Evolutionary conservation across 2,113 vertebrate genomes (phyloP).

Genomic region (Centropus bengalensis): DNA sequence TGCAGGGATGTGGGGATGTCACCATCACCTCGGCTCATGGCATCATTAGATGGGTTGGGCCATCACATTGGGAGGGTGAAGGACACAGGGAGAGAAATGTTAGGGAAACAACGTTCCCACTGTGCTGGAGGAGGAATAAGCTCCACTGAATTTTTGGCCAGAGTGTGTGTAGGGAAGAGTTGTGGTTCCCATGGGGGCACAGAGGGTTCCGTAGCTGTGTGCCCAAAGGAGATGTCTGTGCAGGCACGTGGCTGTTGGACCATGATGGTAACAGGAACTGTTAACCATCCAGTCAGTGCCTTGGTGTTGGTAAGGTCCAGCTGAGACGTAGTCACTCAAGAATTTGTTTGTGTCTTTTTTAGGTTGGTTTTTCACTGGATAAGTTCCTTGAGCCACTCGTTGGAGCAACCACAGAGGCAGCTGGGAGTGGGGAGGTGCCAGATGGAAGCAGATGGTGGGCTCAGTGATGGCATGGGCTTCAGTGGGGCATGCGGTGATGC

Average conservation of each 20-base stretch:
- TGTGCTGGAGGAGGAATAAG: not conserved
- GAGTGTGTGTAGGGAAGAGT: not conserved
- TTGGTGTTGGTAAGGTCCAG: not conserved
- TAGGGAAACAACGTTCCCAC: not conserved
- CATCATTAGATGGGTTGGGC: not conserved
- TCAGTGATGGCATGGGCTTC: not conserved
- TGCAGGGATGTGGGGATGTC: not conserved
- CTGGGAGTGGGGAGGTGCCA: not conserved
- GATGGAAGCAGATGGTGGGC: fast-evolving
- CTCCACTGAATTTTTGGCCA: not conserved
- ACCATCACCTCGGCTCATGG: not conserved
- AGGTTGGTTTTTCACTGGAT: not conserved
- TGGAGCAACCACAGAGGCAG: not conserved
- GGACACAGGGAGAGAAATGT: not conserved
- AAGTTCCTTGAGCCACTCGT: not conserved
- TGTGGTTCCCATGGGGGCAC: fast-evolving
- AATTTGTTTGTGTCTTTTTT: not conserved
- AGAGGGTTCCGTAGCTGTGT: not conserved
- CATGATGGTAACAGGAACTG: not conserved
- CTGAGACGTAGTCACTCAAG: not conserved
- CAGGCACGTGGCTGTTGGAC: not conserved
- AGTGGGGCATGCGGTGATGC: not conserved
- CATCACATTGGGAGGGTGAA: not conserved
- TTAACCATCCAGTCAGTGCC: not conserved
- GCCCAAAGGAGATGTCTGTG: not conserved